Conservation (phyloP, 2,888 invertebrate genomes). For the Xestia sexstrigata region DNA sequence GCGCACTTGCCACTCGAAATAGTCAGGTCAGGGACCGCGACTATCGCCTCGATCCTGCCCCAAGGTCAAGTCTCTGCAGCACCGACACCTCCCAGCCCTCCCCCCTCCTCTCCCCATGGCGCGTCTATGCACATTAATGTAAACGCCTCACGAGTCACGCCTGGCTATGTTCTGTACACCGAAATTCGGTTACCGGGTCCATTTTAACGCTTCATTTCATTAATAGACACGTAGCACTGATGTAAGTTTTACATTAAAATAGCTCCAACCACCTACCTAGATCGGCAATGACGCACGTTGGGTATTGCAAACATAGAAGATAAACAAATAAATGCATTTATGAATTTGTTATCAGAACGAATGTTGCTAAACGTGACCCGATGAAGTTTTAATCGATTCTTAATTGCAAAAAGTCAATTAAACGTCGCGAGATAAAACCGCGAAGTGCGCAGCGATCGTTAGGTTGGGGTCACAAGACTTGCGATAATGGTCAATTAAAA, state of each 20-base stretch:
- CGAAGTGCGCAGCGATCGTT: constrained; percentile 79
- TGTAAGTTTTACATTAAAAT: constrained; percentile 1
- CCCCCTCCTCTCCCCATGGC: constrained; percentile 64
- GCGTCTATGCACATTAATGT: constrained; percentile 76
- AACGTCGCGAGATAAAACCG: constrained; percentile 83
- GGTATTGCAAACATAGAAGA: constrained; percentile 68
- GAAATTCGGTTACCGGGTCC: constrained; percentile 67
- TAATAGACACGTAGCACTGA: constrained; percentile 33
- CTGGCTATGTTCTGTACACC: constrained; percentile 65
- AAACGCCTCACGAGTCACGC: constrained; percentile 78
- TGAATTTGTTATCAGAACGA: constrained; percentile 74
- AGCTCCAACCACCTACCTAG: background rate
- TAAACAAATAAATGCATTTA: constrained; percentile 58
- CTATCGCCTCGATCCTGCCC: constrained; percentile 88
- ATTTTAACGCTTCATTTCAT: constrained; percentile 58
- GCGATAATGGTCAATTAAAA: constrained; percentile 74
- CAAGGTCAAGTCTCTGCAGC: constrained; percentile 89
- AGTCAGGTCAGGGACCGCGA: constrained; percentile 91
- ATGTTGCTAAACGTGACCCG: constrained; percentile 87
- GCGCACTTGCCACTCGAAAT: constrained; percentile 90
- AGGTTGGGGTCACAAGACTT: constrained; percentile 71
- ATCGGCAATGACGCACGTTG: background rate
- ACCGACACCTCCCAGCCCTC: constrained; percentile 71
- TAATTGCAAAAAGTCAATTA: constrained; percentile 88
- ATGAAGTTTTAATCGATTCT: constrained; percentile 86